phyloP scores from a whole-genome alignment of 2,797 vertebrate genomes.

The Rallus crepitans region DNA sequence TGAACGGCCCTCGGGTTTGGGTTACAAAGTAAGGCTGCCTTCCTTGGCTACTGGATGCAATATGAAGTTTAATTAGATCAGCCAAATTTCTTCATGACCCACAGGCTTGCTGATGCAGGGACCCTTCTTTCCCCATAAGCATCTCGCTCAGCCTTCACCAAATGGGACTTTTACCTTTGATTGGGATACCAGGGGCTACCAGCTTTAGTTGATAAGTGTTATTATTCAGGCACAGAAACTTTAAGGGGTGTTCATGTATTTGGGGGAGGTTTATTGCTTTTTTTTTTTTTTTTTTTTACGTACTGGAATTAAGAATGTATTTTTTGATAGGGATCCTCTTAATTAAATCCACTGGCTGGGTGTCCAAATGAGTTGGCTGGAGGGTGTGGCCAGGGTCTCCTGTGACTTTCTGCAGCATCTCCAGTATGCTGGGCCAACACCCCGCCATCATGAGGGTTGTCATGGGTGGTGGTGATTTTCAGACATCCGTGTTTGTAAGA shows the following conservation, averaged over 20 bases:
- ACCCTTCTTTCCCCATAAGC: not conserved
- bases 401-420: not conserved
- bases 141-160: not conserved
- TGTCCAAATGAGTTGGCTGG: slow-evolving; percentile 1
- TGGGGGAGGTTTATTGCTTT: too few species aligned
- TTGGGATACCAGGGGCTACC: not conserved
- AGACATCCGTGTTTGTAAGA: not conserved
- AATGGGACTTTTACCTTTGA: not conserved
- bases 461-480: not conserved
- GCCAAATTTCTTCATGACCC: not conserved
- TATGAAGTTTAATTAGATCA: not conserved
- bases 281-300: not conserved
- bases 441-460: not conserved
- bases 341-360: not conserved
- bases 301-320: not conserved
- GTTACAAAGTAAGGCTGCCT: not conserved
- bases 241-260: not conserved
- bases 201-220: not conserved
- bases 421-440: not conserved
- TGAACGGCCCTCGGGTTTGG: not conserved
- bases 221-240: not conserved
- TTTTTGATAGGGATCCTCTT: slow-evolving; percentile 9
- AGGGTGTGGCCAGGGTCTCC: not conserved
- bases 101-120: not conserved
- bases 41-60: not conserved